Base-by-base conservation (phyloP, 1,140 invertebrate genomes). In the Solenopsis fugax region DNA sequence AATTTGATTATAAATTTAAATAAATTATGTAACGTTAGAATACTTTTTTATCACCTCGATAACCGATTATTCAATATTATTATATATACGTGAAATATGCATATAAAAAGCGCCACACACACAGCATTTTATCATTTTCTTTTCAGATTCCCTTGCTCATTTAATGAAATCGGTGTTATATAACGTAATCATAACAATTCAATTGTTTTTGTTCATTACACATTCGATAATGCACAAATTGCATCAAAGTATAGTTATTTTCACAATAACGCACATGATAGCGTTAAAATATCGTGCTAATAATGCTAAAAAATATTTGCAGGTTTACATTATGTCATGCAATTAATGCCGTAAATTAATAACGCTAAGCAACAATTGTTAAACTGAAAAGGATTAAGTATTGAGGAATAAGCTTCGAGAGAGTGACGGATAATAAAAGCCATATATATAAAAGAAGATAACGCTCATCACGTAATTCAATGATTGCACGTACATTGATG, bases 51-150 rank as follows among this genome's bases (percentile, higher is more conserved):
- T 18, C 4, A 3, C 2, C n/a, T 60, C 0, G 9, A 18, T 2
- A 24, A 41, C 16, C n/a, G 2, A 76, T 76, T 45, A 76, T 41
- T 18, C 0, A 52, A 50, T 67, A 67, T 80, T 41, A 41, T 41
- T 41, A 41, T 80, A 80, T 21, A 80, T 80, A 67, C 12, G 18
- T 21, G 9, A 78, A 78, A 67, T 67, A 60, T 16, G 41, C 16
- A 10, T 21, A 34, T 62, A n/a, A 50, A 78, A 29, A 16, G 16
- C 56, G 12, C 45, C 12, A 10, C n/a, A 48, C 7, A 41, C 7
- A 4, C 9, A 34, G 1, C 18, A 37, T 37, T 80, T 80, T 67
- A 67, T 52, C 0, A 65, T 78, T 21, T 78, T 65, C 41, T 37
- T 21, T 67, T 48, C 18, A 34, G 1, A 64, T 48, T 78, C 7